Conservation (phyloP, 1,140 invertebrate genomes). For the Latrodectus geometricus region DNA sequence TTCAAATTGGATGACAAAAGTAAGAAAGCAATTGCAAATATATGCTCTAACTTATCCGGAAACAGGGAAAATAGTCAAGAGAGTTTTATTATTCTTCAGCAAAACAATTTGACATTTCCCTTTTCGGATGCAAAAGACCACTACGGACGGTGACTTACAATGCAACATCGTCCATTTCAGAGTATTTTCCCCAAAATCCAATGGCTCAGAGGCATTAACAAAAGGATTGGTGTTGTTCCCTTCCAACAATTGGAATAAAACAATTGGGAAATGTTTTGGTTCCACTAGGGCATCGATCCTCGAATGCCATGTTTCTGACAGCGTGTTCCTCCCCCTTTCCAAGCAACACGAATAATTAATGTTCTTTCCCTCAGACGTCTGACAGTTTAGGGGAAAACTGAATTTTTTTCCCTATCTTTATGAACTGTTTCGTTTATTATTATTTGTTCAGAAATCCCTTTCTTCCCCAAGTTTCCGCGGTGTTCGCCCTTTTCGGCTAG, state of each 20-base stretch:
- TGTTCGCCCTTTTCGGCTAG: background rate
- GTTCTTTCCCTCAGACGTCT: background rate
- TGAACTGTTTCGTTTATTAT: background rate
- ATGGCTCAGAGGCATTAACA: background rate
- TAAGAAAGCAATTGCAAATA: too few relatives aligned
- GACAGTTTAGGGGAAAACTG: background rate
- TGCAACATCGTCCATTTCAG: too few relatives aligned
- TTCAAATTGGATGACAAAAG: too few relatives aligned
- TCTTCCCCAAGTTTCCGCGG: background rate
- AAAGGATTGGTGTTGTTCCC: background rate
- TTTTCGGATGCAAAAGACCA: too few relatives aligned
- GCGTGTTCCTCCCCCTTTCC: background rate
- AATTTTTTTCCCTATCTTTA: background rate
- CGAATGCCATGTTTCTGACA: slow-evolving; percentile 28
- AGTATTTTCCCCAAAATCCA: background rate
- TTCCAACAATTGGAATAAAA: background rate
- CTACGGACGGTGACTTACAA: too few relatives aligned
- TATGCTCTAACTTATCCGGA: too few relatives aligned
- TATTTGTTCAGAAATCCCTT: background rate
- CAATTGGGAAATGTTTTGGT: background rate
- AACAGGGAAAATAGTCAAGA: too few relatives aligned
- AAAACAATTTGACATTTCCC: too few relatives aligned
- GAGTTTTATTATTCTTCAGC: too few relatives aligned
- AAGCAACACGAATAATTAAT: slow-evolving; percentile 40
- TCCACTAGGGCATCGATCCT: slow-evolving; percentile 5